These are phyloP conservation scores for Baryphthengus martii DNA, from an alignment of 2,113 vertebrate genomes.

Conservation along the genomic window DNA sequence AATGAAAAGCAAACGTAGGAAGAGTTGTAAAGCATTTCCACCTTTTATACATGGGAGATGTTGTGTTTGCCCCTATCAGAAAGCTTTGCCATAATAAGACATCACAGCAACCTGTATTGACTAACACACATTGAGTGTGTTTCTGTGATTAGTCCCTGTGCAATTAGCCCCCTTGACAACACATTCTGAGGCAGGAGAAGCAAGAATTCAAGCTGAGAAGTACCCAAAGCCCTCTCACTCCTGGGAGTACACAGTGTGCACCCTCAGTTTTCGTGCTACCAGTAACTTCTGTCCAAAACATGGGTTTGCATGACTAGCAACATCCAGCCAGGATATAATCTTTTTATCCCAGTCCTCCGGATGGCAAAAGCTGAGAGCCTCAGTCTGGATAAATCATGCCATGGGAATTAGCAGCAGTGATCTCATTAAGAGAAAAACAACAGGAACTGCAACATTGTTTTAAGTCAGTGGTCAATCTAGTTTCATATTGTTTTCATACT, in stretches of 20 bases:
- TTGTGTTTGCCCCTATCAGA: neutral
- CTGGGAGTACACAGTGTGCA: neutral
- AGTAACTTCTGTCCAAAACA: neutral
- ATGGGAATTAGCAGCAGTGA: neutral
- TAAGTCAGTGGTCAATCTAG: neutral
- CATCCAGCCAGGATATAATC: neutral
- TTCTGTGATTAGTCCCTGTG: neutral
- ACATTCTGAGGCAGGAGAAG: neutral
- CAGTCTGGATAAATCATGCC: neutral
- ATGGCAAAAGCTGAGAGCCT: neutral
- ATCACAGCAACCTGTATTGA: neutral
- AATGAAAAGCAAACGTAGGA: neutral
- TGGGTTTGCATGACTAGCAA: neutral
- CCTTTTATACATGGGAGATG: neutral
- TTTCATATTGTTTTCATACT: neutral
- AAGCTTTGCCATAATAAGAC: neutral
- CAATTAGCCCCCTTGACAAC: neutral
- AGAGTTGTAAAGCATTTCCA: neutral
- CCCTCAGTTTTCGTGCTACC: neutral
- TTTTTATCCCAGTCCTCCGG: neutral
- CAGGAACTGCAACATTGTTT: neutral
- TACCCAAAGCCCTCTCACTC: neutral
- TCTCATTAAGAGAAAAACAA: neutral
- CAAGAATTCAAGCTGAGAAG: neutral
- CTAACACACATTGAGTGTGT: accelerated